Conservation (phyloP, 2,888 invertebrate species). For the Nebria brevicollis region DNA sequence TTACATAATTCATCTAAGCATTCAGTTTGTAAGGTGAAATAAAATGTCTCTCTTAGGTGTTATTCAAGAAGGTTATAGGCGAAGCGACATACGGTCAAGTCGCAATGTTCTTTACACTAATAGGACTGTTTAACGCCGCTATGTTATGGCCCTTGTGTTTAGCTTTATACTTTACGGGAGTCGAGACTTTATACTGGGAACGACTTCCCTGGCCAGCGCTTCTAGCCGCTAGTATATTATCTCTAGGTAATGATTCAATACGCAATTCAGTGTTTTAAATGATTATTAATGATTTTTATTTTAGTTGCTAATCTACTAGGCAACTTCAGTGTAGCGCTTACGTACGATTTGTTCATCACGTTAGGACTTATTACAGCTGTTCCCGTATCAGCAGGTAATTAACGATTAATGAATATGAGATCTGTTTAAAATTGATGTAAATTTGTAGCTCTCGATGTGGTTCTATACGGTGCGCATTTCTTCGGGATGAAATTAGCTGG, state of each 20-base stretch:
- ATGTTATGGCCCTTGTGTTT: conserved; percentile 93
- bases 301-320: conserved; percentile 91
- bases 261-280: neutral
- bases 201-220: conserved; percentile 89
- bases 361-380: conserved; percentile 93
- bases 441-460: conserved; percentile 82
- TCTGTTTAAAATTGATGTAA: neutral
- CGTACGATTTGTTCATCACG: conserved; percentile 94
- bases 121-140: conserved; percentile 88
- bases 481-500: conserved; percentile 97
- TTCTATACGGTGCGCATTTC: conserved; percentile 86
- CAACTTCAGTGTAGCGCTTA: conserved; percentile 92
- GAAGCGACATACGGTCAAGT: conserved; percentile 93
- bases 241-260: conserved; percentile 70
- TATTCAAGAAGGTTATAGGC: conserved; percentile 94
- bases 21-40: neutral
- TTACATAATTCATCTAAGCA: neutral
- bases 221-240: conserved; percentile 80
- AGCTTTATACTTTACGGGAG: conserved; percentile 85
- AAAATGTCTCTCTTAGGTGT: conserved; percentile 71
- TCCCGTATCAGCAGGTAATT: conserved; percentile 89
- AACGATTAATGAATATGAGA: neutral
- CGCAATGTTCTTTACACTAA: conserved; percentile 90
- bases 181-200: conserved; percentile 84
- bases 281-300: conserved; percentile 55